Percentiles rank a stretch among this genome's conserved stretches.
Evolutionary conservation across 2,888 invertebrate species (phyloP).

Genomic region (Drosophila nr. medialis): DNA sequence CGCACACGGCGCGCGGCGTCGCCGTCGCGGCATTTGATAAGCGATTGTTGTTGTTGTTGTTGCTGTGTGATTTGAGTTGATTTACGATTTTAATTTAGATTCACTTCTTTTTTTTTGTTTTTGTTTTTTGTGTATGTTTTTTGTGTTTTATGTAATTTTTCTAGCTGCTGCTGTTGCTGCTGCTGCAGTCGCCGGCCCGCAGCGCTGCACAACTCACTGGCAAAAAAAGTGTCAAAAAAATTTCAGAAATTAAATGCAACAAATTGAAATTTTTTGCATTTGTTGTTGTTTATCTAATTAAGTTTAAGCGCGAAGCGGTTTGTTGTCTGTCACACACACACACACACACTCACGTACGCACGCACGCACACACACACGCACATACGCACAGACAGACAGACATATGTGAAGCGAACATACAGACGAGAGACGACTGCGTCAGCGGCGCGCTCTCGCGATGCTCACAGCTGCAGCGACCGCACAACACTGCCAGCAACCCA

Average conservation of each 20-base stretch:
- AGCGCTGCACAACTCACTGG: conserved; percentile 51
- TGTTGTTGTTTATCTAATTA: conserved; percentile 23
- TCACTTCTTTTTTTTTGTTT: conserved; percentile 24
- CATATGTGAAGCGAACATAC: conserved; percentile 19
- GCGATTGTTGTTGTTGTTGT: conserved; percentile 33
- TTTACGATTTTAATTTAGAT: conserved; percentile 61
- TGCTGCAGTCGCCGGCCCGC: conserved; percentile 54
- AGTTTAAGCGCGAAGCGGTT: conserved; percentile 46
- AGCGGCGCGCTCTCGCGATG: conserved; percentile 66
- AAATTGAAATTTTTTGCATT: conserved; percentile 19
- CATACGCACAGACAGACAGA: conserved; percentile 16
- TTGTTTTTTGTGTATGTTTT: conserved; percentile 13
- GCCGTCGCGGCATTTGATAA: conserved; percentile 74
- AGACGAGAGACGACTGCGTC: conserved; percentile 36
- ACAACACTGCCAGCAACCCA: conserved; percentile 60
- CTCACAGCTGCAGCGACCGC: conserved; percentile 76
- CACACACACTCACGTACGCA: conserved; percentile 13
- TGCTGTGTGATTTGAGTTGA: conserved; percentile 45
- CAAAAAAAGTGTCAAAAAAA: conserved; percentile 49
- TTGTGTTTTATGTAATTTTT: conserved; percentile 54
- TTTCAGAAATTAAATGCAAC: conserved; percentile 5
- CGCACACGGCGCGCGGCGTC: conserved; percentile 68
- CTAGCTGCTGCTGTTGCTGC: conserved; percentile 25
- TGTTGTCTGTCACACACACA: conserved; percentile 50
- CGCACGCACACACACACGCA: conserved; percentile 9